Evolutionary conservation across 2,888 invertebrate genomes (phyloP).

Genomic region (Chrysodeixis includens): DNA sequence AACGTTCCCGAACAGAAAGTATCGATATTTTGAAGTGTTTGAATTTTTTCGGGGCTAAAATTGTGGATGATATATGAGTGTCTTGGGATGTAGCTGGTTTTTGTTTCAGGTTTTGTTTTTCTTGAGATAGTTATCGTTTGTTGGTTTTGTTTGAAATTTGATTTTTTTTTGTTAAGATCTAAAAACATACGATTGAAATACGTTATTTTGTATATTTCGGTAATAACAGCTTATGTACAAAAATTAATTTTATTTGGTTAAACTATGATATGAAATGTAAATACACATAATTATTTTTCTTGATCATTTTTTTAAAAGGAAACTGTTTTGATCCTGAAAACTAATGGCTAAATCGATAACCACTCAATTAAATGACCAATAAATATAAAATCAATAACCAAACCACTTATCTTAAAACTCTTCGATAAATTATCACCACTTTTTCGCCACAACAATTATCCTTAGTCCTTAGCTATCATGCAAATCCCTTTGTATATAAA

Average conservation of each 20-base stretch:
- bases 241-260: too few relatives aligned
- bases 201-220: too few relatives aligned
- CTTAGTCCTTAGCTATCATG: constrained; percentile 45
- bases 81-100: neutral
- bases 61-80: neutral
- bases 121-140: neutral
- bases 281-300: too few relatives aligned
- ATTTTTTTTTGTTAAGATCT: too few relatives aligned
- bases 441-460: constrained; percentile 40
- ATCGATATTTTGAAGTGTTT: neutral
- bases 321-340: too few relatives aligned
- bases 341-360: neutral
- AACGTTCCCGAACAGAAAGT: neutral
- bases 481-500: constrained; percentile 64
- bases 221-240: too few relatives aligned
- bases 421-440: constrained; percentile 11
- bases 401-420: neutral
- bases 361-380: neutral
- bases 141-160: neutral
- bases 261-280: too few relatives aligned
- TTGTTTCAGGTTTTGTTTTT: neutral
- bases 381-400: neutral
- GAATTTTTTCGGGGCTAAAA: neutral
- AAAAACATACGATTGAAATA: too few relatives aligned
- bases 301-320: too few relatives aligned